phyloP scores from a whole-genome alignment of 2,113 vertebrate species.

The Percina caprodes region DNA sequence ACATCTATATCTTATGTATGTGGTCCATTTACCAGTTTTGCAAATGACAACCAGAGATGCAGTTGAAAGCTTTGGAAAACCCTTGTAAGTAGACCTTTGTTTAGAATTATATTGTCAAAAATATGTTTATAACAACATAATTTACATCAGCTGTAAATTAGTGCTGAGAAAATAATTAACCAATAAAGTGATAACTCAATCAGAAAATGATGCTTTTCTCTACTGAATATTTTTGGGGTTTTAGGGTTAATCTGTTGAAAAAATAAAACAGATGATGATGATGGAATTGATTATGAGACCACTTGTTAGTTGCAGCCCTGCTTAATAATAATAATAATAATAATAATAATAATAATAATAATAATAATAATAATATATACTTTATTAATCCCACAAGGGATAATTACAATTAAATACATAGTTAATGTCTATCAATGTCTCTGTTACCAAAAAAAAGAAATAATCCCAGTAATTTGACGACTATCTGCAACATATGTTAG shows the following conservation, averaged over 20 bases:
- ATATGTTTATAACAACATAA: neutral
- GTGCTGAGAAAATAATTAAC: neutral
- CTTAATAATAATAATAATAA: too few relatives aligned
- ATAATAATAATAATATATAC: too few relatives aligned
- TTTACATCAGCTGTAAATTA: neutral
- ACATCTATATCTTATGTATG: neutral
- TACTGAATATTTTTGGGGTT: neutral
- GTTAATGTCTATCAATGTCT: neutral
- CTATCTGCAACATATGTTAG: neutral
- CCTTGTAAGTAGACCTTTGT: neutral
- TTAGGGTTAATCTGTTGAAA: neutral
- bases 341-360: too few relatives aligned
- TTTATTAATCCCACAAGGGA: too few relatives aligned
- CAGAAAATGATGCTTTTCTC: neutral
- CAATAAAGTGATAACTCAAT: neutral
- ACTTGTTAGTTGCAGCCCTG: neutral
- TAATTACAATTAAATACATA: neutral
- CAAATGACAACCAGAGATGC: neutral
- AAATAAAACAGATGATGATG: neutral
- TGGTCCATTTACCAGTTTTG: neutral
- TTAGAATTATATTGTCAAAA: neutral
- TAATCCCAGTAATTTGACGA: neutral
- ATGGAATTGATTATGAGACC: neutral
- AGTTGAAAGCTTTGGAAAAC: neutral
- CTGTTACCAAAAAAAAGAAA: neutral